A percentile compares a stretch with the other conserved stretches of the same genome.
Evolutionary conservation across 92 coral and sea anemone genomes (phyloP).

Genomic region (Umimayanthus kanabou): DNA sequence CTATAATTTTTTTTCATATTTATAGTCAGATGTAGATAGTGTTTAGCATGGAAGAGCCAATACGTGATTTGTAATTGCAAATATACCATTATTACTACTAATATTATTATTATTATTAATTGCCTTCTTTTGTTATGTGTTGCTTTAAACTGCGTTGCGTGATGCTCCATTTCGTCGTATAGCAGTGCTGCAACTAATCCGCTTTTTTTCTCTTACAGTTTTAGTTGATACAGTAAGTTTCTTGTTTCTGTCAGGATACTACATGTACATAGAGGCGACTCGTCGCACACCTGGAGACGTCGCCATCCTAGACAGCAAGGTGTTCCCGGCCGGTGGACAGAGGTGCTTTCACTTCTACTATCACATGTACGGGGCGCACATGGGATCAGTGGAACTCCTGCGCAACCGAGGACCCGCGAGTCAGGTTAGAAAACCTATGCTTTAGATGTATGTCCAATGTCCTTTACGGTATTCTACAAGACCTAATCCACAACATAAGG

Average conservation of each 20-base stretch:
- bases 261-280: conserved; percentile 89
- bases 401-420: background rate
- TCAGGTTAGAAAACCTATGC: background rate
- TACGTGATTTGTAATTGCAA: no score
- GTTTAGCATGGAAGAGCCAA: no score
- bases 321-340: conserved; percentile 48
- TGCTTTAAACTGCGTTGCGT: no score
- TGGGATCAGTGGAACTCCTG: conserved; percentile 52
- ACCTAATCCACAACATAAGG: background rate
- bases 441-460: background rate
- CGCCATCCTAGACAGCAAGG: conserved; percentile 75
- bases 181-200: no score
- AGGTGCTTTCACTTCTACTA: conserved; percentile 84
- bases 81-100: no score
- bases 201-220: background rate
- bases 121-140: no score
- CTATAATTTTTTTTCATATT: no score
- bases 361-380: conserved; percentile 83
- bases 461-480: background rate
- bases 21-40: no score
- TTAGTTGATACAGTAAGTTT: background rate
- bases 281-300: conserved; percentile 64
- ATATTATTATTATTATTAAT: no score
- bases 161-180: no score
- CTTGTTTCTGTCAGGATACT: conserved; percentile 55